Evolutionary conservation across 2,113 vertebrate genomes (phyloP), one percentile per base, ranked within the genome.

Genomic region (Eulemur macaco): DNA sequence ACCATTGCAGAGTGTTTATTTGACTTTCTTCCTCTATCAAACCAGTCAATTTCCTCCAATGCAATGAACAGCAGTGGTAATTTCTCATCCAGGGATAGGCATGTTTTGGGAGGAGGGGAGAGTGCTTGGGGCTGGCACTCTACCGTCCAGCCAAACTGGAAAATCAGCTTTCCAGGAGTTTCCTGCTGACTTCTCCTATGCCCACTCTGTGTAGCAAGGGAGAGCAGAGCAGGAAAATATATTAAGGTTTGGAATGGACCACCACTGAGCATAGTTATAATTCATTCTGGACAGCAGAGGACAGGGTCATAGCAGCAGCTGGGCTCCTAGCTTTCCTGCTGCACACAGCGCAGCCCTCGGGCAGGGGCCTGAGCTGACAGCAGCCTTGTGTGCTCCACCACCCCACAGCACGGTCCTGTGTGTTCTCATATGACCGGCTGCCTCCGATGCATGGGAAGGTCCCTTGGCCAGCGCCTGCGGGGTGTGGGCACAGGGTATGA

Each of bases 131-230:
- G 37, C 14, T 91, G 76, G 76, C 66, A 37, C 80, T 23, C 58
- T 87, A 25, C 31, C 64, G 85, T 25, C 47, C 52, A 69, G 95
- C 34, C 91, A 93, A 96, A 97, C 93, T 58, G 91, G 97, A 96
- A 98, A 97, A 74, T 91, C 95, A 78, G 34, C 95, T 91, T 94
- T 94, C 78, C 82, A 84, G 47, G 60, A 45, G 17, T 71, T 93
- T 80, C 73, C 37, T 89, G 80, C 8, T 21, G 66, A 58, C 71
- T 86, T 34, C 34, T 86, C 74, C 58, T 42, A 52, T 47, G 34
- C 66, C 2, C 15, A 31, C n/a, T 20, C 29, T 37, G 52, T n/a
- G 83, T 29, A 56, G 37, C 37, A 84, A 86, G 6, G 74, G 45
- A 84, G n/a, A 74, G 34, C 66, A 81, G 47, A 89, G 29, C 71